phyloP scores from a whole-genome alignment of 1,140 invertebrate species.

The Solenopsis invicta region DNA sequence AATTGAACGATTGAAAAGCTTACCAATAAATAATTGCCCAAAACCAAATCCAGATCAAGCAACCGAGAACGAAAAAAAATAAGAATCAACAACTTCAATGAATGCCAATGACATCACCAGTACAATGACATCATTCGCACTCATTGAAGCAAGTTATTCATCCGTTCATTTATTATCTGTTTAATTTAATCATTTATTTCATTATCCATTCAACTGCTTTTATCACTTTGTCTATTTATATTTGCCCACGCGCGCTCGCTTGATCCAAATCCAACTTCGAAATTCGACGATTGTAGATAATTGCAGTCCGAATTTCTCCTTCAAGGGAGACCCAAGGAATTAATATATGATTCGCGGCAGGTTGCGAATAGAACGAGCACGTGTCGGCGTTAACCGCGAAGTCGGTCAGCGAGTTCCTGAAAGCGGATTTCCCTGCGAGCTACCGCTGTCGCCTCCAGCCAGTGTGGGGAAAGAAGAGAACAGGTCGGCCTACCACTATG shows the following conservation, averaged over 20 bases:
- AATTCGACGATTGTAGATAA: neutral
- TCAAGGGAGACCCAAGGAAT: conserved; percentile 1
- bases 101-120: neutral
- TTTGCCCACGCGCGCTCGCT: too few species aligned
- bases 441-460: neutral
- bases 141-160: neutral
- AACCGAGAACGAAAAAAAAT: neutral
- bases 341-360: neutral
- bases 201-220: neutral
- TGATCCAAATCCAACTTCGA: neutral
- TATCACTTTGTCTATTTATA: neutral
- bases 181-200: neutral
- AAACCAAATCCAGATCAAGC: neutral
- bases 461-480: neutral
- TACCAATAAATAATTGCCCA: neutral
- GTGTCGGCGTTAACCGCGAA: conserved; percentile 16
- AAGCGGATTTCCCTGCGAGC: conserved; percentile 37
- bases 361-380: neutral
- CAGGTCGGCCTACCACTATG: neutral
- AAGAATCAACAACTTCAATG: neutral
- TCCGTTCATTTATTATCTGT: neutral
- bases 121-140: neutral
- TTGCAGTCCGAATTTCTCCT: neutral
- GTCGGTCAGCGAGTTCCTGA: conserved; percentile 30
- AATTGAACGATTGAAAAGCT: neutral